Evolutionary conservation across 2,888 invertebrate species (phyloP).

Genomic region (Sympetrum striolatum): DNA sequence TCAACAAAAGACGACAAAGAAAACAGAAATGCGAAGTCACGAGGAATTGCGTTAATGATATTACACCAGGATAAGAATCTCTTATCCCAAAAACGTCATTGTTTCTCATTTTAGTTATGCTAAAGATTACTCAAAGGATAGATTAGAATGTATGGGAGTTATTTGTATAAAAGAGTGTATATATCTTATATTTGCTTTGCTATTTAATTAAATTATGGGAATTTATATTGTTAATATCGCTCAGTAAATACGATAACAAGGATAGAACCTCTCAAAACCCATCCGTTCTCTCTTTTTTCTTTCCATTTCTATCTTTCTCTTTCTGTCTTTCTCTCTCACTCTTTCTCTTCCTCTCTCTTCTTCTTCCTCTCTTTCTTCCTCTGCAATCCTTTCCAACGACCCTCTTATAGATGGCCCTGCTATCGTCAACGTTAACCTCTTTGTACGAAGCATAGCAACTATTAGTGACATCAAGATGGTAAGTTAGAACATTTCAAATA

Average conservation of each 20-base stretch:
- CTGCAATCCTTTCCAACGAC: neutral
- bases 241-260: slow-evolving; percentile 26
- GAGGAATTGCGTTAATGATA: too few relatives aligned
- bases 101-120: too few relatives aligned
- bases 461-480: slow-evolving; percentile 99
- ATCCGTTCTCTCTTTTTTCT: slow-evolving; percentile 1
- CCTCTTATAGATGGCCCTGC: slow-evolving; percentile 84
- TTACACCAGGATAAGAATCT: too few relatives aligned
- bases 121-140: too few relatives aligned
- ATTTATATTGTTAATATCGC: neutral
- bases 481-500: slow-evolving; percentile 65
- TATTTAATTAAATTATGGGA: neutral
- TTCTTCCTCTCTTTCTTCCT: neutral
- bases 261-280: slow-evolving; percentile 19
- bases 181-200: neutral
- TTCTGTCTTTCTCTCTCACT: neutral
- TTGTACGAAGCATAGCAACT: slow-evolving; percentile 96
- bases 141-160: neutral
- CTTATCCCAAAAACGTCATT: too few relatives aligned
- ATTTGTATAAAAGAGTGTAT: neutral
- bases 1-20: too few relatives aligned
- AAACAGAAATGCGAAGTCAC: too few relatives aligned
- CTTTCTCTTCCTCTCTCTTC: neutral
- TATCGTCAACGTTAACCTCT: slow-evolving; percentile 96
- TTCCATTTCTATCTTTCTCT: neutral